Conservation (phyloP, 2,888 invertebrate genomes). For the Dryococelus australis region DNA sequence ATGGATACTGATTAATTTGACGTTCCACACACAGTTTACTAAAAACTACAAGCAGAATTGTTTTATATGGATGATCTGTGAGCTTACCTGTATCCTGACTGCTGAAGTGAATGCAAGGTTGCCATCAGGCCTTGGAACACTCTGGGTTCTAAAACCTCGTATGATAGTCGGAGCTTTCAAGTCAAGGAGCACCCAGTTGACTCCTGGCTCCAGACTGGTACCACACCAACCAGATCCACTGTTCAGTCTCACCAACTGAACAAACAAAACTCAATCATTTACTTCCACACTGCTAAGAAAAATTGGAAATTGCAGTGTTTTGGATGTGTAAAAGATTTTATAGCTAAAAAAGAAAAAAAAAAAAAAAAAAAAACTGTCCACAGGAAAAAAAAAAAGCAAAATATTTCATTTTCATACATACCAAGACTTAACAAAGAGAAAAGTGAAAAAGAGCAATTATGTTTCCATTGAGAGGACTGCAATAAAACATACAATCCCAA, state of each 20-base stretch:
- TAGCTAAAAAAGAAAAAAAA: too few species aligned
- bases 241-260: conserved; percentile 82
- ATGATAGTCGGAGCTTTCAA: conserved; percentile 88
- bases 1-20: too few species aligned
- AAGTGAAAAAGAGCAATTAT: too few species aligned
- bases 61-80: too few species aligned
- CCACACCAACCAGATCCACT: conserved; percentile 92
- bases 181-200: conserved; percentile 89
- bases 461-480: too few species aligned
- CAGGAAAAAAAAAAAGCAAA: too few species aligned
- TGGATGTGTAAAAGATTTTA: not conserved
- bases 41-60: too few species aligned
- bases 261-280: conserved; percentile 41
- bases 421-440: too few species aligned
- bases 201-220: conserved; percentile 81
- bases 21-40: too few species aligned
- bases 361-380: too few species aligned
- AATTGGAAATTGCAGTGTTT: not conserved
- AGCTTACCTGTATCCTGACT: conserved; percentile 70
- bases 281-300: not conserved
- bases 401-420: too few species aligned
- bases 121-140: conserved; percentile 82
- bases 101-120: conserved; percentile 90
- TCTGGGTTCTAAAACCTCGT: conserved; percentile 90
- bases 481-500: too few species aligned